Percentiles rank a stretch among this genome's conserved stretches.
Conservation (phyloP, 2,113 vertebrate genomes). For the Crotalus viridis region DNA sequence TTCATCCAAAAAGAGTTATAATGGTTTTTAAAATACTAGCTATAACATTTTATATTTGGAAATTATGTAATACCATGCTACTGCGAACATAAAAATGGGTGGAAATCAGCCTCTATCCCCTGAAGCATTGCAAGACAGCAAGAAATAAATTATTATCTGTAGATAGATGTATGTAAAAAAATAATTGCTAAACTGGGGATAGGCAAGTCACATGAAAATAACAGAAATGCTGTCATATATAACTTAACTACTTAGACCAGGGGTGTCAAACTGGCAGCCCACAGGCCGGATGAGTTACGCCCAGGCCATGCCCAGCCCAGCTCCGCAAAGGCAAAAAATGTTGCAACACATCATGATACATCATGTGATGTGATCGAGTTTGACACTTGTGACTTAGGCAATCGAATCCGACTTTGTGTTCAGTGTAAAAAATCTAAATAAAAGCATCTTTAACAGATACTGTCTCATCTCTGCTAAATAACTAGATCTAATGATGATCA, state of each 20-base stretch:
- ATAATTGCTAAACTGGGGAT: slow-evolving; percentile 24
- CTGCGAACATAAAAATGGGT: slow-evolving; percentile 57
- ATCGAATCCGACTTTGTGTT: neutral
- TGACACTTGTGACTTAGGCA: neutral
- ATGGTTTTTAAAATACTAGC: slow-evolving; percentile 53
- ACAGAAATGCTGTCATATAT: neutral
- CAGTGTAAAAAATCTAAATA: neutral
- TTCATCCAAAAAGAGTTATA: slow-evolving; percentile 53
- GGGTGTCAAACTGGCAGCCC: too few relatives aligned
- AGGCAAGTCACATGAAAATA: neutral
- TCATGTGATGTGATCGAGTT: too few relatives aligned
- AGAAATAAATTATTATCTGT: slow-evolving; percentile 53
- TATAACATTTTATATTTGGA: slow-evolving; percentile 59
- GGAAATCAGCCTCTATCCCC: slow-evolving; percentile 61
- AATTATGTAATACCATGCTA: slow-evolving; percentile 64
- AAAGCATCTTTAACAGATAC: neutral
- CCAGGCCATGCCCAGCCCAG: too few relatives aligned
- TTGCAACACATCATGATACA: too few relatives aligned
- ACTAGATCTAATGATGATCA: neutral
- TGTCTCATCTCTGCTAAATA: neutral
- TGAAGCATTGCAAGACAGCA: slow-evolving; percentile 60
- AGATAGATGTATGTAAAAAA: slow-evolving; percentile 43
- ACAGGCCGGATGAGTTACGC: too few relatives aligned
- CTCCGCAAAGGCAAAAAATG: too few relatives aligned
- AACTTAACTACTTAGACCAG: slow-evolving; percentile 8